These are phyloP conservation scores for Listronotus bonariensis DNA, from an alignment of 1,140 invertebrate genomes.

Conservation along the genomic window DNA sequence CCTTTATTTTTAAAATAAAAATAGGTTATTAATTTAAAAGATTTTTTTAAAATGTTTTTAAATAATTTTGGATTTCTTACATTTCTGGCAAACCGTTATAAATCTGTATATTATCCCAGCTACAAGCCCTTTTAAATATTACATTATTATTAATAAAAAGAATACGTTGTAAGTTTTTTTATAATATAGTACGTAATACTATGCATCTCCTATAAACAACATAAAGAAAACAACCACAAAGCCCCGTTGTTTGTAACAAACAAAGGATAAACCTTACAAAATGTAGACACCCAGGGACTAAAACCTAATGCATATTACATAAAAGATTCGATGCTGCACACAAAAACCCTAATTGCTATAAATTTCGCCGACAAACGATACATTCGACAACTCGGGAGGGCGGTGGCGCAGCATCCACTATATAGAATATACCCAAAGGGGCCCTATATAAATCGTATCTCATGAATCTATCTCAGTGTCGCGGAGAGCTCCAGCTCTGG, in stretches of 20 bases:
- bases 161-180: too few species aligned
- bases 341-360: slow-evolving; percentile 35
- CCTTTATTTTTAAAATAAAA: too few species aligned
- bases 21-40: too few species aligned
- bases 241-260: neutral
- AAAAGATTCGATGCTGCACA: slow-evolving; percentile 21
- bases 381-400: slow-evolving; percentile 30
- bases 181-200: too few species aligned
- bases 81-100: too few species aligned
- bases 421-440: slow-evolving; percentile 31
- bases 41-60: too few species aligned
- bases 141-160: too few species aligned
- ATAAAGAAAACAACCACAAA: too few species aligned
- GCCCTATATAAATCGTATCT: slow-evolving; percentile 44
- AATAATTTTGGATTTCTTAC: too few species aligned
- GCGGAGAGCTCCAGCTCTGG: slow-evolving; percentile 36
- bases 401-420: slow-evolving; percentile 11
- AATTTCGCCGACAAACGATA: slow-evolving; percentile 34
- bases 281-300: neutral
- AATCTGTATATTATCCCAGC: too few species aligned
- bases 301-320: slow-evolving; percentile 27
- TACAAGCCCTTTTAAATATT: too few species aligned
- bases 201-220: too few species aligned
- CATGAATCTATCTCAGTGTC: slow-evolving; percentile 48
- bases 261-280: slow-evolving; percentile 5